Evolutionary conservation across 2,797 vertebrate genomes (phyloP).

Genomic region (Fistularia tabacaria): DNA sequence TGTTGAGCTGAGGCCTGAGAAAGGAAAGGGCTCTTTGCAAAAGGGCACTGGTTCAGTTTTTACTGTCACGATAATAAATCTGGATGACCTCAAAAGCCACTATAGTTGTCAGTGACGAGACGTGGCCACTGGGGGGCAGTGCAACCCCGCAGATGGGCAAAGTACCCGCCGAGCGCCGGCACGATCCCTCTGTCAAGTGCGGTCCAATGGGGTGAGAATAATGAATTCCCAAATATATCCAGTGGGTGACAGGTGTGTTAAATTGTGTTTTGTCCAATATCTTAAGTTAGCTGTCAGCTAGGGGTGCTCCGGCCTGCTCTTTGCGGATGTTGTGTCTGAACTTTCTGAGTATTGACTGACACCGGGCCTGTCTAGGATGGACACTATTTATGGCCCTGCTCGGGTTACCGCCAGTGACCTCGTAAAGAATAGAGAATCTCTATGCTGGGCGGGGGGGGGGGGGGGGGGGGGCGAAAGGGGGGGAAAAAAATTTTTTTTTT

Average conservation of each 20-base stretch:
- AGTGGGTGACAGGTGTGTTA: slow-evolving; percentile 22
- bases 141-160: slow-evolving; percentile 57
- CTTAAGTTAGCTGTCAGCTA: slow-evolving; percentile 28
- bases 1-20: slow-evolving; percentile 43
- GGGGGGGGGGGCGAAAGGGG: slow-evolving; percentile 46
- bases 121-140: slow-evolving; percentile 69
- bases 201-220: slow-evolving; percentile 11
- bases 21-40: slow-evolving; percentile 51
- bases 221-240: slow-evolving; percentile 29
- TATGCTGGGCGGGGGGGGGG: slow-evolving; percentile 8
- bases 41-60: slow-evolving; percentile 69
- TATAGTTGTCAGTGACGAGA: background rate
- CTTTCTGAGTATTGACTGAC: slow-evolving; percentile 65
- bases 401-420: slow-evolving; percentile 67
- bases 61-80: slow-evolving; percentile 74
- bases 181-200: slow-evolving; percentile 19
- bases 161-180: slow-evolving; percentile 2
- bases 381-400: slow-evolving; percentile 72
- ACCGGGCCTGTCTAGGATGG: slow-evolving; percentile 60
- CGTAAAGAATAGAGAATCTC: slow-evolving; percentile 65
- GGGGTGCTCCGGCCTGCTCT: slow-evolving; percentile 18
- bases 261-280: slow-evolving; percentile 24
- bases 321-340: slow-evolving; percentile 67
- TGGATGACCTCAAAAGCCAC: slow-evolving; percentile 67
- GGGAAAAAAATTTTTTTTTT: too few species aligned